A percentile compares a stretch with the other conserved stretches of the same genome.
These are phyloP conservation scores for Oceanodroma leucorhoa DNA, from an alignment of 2,797 vertebrate species.

Conservation along the genomic window DNA sequence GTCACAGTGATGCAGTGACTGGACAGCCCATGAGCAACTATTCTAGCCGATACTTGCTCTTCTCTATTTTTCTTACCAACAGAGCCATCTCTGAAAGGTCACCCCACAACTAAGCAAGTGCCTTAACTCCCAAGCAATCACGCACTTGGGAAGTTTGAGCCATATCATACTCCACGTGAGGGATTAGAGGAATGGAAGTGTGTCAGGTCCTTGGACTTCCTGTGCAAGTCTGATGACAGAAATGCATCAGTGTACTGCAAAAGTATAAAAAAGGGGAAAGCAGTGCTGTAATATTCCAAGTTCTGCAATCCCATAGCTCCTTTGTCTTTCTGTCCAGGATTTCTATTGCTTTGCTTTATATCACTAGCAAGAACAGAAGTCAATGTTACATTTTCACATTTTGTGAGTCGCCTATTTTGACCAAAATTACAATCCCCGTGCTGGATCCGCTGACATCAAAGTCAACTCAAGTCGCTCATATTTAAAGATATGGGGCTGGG, in stretches of 20 bases:
- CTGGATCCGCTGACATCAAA: accelerated
- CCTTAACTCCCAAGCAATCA: not conserved
- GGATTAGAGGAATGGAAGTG: not conserved
- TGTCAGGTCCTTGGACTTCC: not conserved
- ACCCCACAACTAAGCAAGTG: not conserved
- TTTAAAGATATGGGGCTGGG: not conserved
- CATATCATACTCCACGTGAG: not conserved
- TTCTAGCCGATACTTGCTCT: not conserved
- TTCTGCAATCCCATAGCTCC: not conserved
- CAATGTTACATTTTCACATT: not conserved
- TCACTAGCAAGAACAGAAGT: not conserved
- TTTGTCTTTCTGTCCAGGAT: not conserved
- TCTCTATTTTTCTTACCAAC: not conserved
- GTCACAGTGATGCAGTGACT: not conserved
- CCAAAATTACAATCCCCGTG: not conserved
- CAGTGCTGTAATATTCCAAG: not conserved
- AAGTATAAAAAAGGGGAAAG: not conserved
- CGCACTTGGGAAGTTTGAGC: not conserved
- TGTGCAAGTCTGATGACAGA: not conserved
- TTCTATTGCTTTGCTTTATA: not conserved
- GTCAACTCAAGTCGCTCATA: not conserved
- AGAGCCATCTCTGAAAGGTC: not conserved
- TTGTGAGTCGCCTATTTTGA: not conserved
- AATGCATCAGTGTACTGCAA: not conserved
- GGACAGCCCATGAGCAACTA: not conserved